Evolutionary conservation across 2,113 vertebrate genomes (phyloP).

Genomic region (Panurus biarmicus): DNA sequence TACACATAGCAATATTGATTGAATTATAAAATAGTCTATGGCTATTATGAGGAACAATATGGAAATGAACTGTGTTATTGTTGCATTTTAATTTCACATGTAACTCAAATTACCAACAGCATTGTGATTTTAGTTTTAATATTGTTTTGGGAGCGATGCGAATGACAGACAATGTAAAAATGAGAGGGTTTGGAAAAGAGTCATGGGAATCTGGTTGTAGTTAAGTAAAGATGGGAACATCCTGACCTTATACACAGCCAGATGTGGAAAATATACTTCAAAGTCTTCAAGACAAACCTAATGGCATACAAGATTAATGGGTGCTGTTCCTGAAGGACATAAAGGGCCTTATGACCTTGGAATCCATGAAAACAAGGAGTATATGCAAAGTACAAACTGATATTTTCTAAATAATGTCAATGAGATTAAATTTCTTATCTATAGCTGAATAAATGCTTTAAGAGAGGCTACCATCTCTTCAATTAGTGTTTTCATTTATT

Average conservation of each 20-base stretch:
- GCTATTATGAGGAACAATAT: background rate
- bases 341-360: background rate
- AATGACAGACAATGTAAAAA: background rate
- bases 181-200: background rate
- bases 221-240: constrained; percentile 31
- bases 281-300: background rate
- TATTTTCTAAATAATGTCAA: background rate
- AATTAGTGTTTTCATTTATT: background rate
- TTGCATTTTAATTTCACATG: background rate
- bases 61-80: background rate
- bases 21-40: background rate
- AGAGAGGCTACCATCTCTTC: background rate
- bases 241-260: constrained; percentile 16
- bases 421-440: background rate
- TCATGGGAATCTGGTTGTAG: background rate
- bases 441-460: background rate
- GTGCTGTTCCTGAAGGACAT: background rate
- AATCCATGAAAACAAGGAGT: background rate
- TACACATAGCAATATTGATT: background rate
- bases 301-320: background rate
- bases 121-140: background rate
- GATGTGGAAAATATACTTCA: constrained; percentile 36
- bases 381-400: background rate
- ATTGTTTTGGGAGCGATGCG: background rate
- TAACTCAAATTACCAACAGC: background rate